Evolutionary conservation across 2,797 vertebrate species (phyloP).

Genomic region (Erpetoichthys calabaricus): DNA sequence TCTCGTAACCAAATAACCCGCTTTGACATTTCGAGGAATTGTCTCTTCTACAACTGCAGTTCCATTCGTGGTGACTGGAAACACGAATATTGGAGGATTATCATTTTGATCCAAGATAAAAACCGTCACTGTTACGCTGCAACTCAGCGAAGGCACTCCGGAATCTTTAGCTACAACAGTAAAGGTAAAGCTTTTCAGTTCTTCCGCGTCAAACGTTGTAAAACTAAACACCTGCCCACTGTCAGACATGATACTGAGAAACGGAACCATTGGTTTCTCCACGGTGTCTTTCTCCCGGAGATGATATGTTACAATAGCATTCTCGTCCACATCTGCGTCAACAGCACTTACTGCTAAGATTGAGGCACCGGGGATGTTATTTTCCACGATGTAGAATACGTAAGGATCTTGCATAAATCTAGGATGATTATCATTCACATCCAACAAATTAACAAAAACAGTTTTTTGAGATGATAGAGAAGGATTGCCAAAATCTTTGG

Average conservation of each 20-base stretch:
- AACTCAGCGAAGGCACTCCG: conserved; percentile 16
- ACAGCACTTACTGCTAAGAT: conserved; percentile 43
- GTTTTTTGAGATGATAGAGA: conserved; percentile 21
- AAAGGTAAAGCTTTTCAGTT: conserved; percentile 5
- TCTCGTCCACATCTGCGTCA: conserved; percentile 42
- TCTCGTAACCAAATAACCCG: conserved; percentile 26
- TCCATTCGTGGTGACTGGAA: conserved; percentile 18
- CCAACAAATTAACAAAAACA: conserved; percentile 18
- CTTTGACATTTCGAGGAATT: conserved; percentile 26
- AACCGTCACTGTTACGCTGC: conserved; percentile 12
- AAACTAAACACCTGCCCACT: conserved; percentile 9
- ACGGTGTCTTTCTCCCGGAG: background rate
- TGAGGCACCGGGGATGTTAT: conserved; percentile 42
- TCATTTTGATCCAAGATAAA: conserved; percentile 32
- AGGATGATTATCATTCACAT: conserved; percentile 49
- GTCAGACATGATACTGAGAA: conserved; percentile 6
- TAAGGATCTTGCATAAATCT: conserved; percentile 34
- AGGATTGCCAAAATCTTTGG: conserved; percentile 41
- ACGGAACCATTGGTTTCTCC: background rate
- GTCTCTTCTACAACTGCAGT: conserved; percentile 20
- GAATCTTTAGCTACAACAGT: conserved; percentile 12
- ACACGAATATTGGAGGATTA: conserved; percentile 27
- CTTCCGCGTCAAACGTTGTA: conserved; percentile 9
- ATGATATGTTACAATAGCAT: conserved; percentile 22
- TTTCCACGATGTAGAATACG: conserved; percentile 51